Evolutionary conservation across 1,140 invertebrate genomes (phyloP).

Genomic region (Magallana ariakensis): DNA sequence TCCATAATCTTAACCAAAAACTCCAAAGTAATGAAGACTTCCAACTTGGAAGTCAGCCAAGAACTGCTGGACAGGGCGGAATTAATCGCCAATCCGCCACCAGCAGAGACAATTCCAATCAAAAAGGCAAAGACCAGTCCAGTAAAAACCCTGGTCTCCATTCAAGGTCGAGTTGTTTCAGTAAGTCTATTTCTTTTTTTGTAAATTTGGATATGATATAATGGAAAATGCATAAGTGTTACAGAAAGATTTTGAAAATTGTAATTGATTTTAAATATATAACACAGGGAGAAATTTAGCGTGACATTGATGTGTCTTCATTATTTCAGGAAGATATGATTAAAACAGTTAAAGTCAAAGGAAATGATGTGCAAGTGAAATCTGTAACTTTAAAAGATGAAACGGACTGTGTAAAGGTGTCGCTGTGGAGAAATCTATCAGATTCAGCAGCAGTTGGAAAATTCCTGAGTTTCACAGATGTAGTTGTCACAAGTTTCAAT

Average conservation of each 20-base stretch:
- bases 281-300: too few relatives aligned
- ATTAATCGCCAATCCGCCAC: not conserved
- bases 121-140: not conserved
- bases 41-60: not conserved
- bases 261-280: too few relatives aligned
- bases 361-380: conserved; percentile 6
- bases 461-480: not conserved
- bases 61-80: not conserved
- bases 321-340: too few relatives aligned
- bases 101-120: not conserved
- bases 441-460: conserved; percentile 8
- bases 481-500: not conserved
- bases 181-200: not conserved
- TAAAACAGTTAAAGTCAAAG: not conserved
- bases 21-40: not conserved
- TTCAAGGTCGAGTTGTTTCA: conserved; percentile 4
- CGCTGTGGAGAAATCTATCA: not conserved
- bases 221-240: too few relatives aligned
- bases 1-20: not conserved
- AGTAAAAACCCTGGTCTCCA: not conserved
- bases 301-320: too few relatives aligned
- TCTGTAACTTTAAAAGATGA: not conserved
- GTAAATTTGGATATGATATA: not conserved
- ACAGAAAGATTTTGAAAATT: not conserved
- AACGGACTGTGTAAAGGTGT: not conserved